phyloP scores from a whole-genome alignment of 2,888 invertebrate species.

The Stegophylla sp. region DNA sequence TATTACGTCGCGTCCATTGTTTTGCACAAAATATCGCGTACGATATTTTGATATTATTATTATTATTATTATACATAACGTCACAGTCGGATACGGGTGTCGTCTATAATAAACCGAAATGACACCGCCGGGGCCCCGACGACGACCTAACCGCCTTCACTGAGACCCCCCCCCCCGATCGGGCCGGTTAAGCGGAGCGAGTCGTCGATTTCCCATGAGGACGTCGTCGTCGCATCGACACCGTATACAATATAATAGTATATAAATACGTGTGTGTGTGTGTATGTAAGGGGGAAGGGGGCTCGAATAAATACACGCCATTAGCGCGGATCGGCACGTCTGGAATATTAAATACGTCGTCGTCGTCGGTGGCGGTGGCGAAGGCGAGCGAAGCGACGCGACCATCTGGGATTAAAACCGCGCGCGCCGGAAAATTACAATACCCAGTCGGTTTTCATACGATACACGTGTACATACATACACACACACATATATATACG shows the following conservation, averaged over 20 bases:
- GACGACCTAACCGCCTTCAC: no score
- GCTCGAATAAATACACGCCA: slow-evolving; percentile 45
- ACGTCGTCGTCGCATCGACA: neutral
- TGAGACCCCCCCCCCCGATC: neutral
- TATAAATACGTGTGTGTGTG: neutral
- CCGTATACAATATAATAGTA: neutral
- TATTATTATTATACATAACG: neutral
- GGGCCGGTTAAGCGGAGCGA: neutral
- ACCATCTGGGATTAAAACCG: slow-evolving; percentile 34
- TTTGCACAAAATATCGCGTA: no score
- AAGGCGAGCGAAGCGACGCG: neutral
- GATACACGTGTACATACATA: neutral
- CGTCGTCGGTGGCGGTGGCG: neutral
- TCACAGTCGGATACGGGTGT: neutral
- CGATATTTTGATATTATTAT: no score
- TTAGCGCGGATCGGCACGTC: slow-evolving; percentile 32
- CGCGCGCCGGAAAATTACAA: slow-evolving; percentile 20
- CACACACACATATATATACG: neutral
- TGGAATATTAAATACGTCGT: slow-evolving; percentile 51
- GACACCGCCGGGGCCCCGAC: neutral
- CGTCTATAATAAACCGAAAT: neutral
- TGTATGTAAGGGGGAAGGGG: neutral
- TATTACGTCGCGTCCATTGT: no score
- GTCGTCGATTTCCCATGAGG: slow-evolving; percentile 57
- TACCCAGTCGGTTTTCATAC: neutral